Evolutionary conservation across 2,797 vertebrate genomes (phyloP).

Genomic region (Amniataba percoides): DNA sequence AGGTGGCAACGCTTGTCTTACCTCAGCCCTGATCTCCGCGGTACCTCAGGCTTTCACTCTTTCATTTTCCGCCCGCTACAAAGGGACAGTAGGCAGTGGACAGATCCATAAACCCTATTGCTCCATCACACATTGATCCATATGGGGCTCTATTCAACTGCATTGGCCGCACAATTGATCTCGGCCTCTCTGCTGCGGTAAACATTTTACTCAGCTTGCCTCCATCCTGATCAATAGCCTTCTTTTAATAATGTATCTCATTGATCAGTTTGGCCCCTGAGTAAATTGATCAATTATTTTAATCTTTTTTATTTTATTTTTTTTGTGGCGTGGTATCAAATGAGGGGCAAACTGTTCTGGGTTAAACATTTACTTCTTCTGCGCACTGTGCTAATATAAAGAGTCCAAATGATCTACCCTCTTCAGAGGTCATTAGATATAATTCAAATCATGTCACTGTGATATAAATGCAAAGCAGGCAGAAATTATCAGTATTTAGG

Average conservation of each 20-base stretch:
- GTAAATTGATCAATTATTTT: constrained; percentile 89
- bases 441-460: constrained; percentile 22
- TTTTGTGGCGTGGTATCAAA: constrained; percentile 64
- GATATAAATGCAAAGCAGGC: constrained; percentile 19
- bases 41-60: constrained; percentile 56
- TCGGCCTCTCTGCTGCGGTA: constrained; percentile 82
- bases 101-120: constrained; percentile 79
- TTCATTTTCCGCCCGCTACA: constrained; percentile 65
- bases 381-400: constrained; percentile 1
- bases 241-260: constrained; percentile 90
- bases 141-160: constrained; percentile 81
- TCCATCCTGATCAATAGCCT: constrained; percentile 84
- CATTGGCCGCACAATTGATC: constrained; percentile 81
- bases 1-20: constrained; percentile 35
- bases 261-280: constrained; percentile 86
- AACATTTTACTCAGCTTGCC: constrained; percentile 86
- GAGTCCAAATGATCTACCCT: constrained; percentile 32
- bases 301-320: constrained; percentile 73
- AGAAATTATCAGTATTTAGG: constrained; percentile 24
- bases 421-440: constrained; percentile 5
- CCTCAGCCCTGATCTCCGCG: constrained; percentile 47
- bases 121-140: constrained; percentile 82
- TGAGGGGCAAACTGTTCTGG: constrained; percentile 60
- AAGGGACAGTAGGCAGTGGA: constrained; percentile 69
- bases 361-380: constrained; percentile 58